Evolutionary conservation across 2,113 vertebrate species (phyloP), one percentile per base, ranked within the genome.

Genomic region (Macrotus californicus): DNA sequence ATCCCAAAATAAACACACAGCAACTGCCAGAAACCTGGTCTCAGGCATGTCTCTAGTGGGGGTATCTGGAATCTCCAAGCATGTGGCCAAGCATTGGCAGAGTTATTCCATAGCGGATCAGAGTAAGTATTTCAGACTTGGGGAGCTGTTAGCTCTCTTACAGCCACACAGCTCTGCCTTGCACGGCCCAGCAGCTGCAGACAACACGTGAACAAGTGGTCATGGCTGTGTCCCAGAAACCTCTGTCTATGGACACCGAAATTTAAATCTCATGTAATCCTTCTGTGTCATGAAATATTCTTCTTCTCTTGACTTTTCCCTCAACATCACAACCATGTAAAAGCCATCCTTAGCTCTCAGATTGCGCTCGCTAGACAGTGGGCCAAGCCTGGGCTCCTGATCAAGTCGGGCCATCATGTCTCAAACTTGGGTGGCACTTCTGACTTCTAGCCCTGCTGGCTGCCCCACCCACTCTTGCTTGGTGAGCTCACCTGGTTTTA

Each of bases 221-320:
- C 0, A 2, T 66, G 56, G 22, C 76, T 77, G 12, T 36, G 67
- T 56, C 56, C 87, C 61, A 14, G 1, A 36, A 92, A 22, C 15
- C 41, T 43, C 52, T 67, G 24, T 67, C 54, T 36, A 16, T 41
- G n/a, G 46, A 72, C 3, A 16, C 66, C 24, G 26, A 66, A 41
- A 70, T 87, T 36, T 36, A 36, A 75, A 85, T 94, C 70, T 95
- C 43, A 69, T 41, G 21, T 70, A 16, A n/a, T 29, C 81, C 89
- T 67, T 26, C n/a, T 73, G 34, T 61, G 43, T 67, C 50, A 56
- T 16, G 24, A 59, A 89, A 24, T 75, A 36, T 19, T 75, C 8
- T 26, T 52, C 41, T 90, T 69, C 70, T 76, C 79, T 76, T 39
- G 50, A 29, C 29, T 24, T 36, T 6, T 7, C 6, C 9, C 13